Conservation (phyloP, 2,113 vertebrate genomes). For the Thunnus thynnus region DNA sequence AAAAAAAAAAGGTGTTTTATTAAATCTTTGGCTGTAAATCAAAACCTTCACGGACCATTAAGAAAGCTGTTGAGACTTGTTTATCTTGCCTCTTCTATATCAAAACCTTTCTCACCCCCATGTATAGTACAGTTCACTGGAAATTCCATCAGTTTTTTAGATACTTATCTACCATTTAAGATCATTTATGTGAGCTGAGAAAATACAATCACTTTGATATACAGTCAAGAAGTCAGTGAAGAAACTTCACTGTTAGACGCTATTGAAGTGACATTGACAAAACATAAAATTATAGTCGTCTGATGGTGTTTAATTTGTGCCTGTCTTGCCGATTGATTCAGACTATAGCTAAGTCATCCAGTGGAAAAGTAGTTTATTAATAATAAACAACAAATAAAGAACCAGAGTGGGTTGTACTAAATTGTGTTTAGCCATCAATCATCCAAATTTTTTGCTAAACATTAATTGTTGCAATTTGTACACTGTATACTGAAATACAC, state of each 20-base stretch:
- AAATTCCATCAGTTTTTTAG: slow-evolving; percentile 17
- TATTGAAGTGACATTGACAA: slow-evolving; percentile 18
- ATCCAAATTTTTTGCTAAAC: slow-evolving; percentile 1
- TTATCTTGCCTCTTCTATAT: slow-evolving; percentile 19
- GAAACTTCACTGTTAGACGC: not conserved
- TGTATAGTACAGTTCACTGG: slow-evolving; percentile 26
- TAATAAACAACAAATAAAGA: not conserved
- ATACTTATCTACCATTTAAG: slow-evolving; percentile 10
- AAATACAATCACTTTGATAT: slow-evolving; percentile 7
- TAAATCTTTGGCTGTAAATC: not conserved
- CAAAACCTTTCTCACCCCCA: slow-evolving; percentile 1
- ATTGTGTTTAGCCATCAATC: slow-evolving; percentile 4
- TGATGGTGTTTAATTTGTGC: slow-evolving; percentile 10
- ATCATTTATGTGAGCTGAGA: slow-evolving; percentile 15
- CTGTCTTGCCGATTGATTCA: not conserved
- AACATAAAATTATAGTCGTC: slow-evolving; percentile 20
- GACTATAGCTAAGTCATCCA: slow-evolving; percentile 3
- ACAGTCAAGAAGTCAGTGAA: slow-evolving; percentile 4
- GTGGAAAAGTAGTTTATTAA: not conserved
- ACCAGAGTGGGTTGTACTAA: not conserved
- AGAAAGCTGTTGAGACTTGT: slow-evolving; percentile 8
- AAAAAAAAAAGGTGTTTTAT: not conserved
- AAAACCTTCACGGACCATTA: not conserved
- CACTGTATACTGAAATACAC: too few species aligned
- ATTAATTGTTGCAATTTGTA: not conserved